Evolutionary conservation across 2,888 invertebrate species (phyloP).

Genomic region (Spodoptera picta): DNA sequence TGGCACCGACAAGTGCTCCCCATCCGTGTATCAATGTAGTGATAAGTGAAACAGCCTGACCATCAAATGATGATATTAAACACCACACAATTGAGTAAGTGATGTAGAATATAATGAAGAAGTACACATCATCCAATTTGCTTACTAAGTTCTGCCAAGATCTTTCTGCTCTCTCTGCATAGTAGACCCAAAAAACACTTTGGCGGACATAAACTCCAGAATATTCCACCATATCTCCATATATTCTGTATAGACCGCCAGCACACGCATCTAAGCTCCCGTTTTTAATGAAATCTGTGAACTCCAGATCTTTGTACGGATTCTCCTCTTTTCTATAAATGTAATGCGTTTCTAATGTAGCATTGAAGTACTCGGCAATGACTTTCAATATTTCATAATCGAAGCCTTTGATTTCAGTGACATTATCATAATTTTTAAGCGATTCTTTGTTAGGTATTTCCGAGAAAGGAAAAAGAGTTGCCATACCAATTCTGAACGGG

Average conservation of each 20-base stretch:
- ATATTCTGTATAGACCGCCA: slow-evolving; percentile 76
- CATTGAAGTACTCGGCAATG: slow-evolving; percentile 70
- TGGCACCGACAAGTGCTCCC: slow-evolving; percentile 73
- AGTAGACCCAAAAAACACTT: slow-evolving; percentile 72
- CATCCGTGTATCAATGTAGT: slow-evolving; percentile 69
- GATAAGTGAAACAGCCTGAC: slow-evolving; percentile 55
- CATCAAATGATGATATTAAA: slow-evolving; percentile 65
- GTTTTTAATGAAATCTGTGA: slow-evolving; percentile 68
- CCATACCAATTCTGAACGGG: slow-evolving; percentile 71
- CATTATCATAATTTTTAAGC: slow-evolving; percentile 63
- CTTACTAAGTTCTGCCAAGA: slow-evolving; percentile 71
- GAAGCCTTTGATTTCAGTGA: slow-evolving; percentile 64
- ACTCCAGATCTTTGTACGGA: slow-evolving; percentile 55
- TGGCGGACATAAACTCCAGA: slow-evolving; percentile 76
- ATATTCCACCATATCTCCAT: slow-evolving; percentile 73
- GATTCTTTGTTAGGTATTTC: slow-evolving; percentile 58
- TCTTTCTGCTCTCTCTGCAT: slow-evolving; percentile 64
- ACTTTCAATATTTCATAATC: slow-evolving; percentile 77
- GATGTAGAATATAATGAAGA: slow-evolving; percentile 74
- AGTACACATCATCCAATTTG: slow-evolving; percentile 69
- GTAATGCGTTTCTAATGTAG: slow-evolving; percentile 66
- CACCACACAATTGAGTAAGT: slow-evolving; percentile 68
- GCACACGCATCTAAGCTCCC: slow-evolving; percentile 74
- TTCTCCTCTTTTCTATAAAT: slow-evolving; percentile 64
- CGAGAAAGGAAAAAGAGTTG: slow-evolving; percentile 69